phyloP scores from a whole-genome alignment of 2,888 invertebrate genomes.

The Cantharis flavilabris region DNA sequence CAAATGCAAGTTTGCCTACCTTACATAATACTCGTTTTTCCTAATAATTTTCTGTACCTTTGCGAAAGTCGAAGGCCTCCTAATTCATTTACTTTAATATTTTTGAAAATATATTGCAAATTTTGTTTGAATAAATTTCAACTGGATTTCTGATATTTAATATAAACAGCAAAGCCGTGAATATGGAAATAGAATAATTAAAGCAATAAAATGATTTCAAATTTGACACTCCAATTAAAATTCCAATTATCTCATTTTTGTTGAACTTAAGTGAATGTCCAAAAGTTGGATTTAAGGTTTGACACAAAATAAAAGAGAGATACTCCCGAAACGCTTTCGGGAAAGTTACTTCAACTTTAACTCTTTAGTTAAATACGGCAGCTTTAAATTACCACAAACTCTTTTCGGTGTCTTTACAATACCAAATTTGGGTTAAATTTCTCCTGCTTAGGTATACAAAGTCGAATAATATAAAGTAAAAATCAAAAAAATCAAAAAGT shows the following conservation, averaged over 20 bases:
- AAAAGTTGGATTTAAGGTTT: background rate
- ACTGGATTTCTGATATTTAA: background rate
- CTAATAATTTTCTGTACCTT: too few species aligned
- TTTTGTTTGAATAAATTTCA: background rate
- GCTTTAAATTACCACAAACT: conserved; percentile 1
- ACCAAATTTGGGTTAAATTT: conserved; percentile 3
- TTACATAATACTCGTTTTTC: too few species aligned
- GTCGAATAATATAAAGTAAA: background rate
- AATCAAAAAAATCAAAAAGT: too few species aligned
- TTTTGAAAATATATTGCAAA: too few species aligned
- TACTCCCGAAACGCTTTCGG: background rate
- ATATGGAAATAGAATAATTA: background rate
- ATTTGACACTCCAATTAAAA: background rate
- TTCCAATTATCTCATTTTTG: background rate
- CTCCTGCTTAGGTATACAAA: background rate
- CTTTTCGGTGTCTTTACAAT: background rate
- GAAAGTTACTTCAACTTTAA: conserved; percentile 3
- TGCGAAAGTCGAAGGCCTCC: too few species aligned
- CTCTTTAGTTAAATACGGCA: background rate
- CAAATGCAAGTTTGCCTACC: too few species aligned
- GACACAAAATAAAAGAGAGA: background rate
- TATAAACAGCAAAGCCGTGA: background rate
- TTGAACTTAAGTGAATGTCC: background rate
- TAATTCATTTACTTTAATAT: too few species aligned
- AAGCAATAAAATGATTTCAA: background rate